Base-by-base conservation (phyloP, 2,797 vertebrate species). In the Hemitrygon akajei region DNA sequence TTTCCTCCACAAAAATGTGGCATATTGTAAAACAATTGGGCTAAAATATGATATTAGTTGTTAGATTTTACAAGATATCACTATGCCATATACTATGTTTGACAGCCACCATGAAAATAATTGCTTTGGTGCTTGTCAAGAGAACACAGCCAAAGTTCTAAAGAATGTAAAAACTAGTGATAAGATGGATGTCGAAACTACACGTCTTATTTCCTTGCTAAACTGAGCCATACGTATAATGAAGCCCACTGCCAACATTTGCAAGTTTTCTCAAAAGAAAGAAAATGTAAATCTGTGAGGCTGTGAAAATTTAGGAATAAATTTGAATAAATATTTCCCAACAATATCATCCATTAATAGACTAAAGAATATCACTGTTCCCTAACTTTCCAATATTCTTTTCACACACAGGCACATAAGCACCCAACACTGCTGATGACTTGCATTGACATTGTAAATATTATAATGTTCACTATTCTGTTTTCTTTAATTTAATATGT, bases 31-130 rank as follows among this genome's bases (percentile, higher is more conserved):
- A 1, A 93, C 71, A 75, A 93, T n/a, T 93, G 71, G 37, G 27
- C 12, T 18, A 75, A 93, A 76, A 75, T 93, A 76, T 76, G 22
- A 75, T 75, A 93, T 93, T 76, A 56, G 71, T 25, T 30, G 6
- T 75, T 93, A 56, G 11, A 93, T 93, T 93, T 56, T 93, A 56
- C 47, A 93, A 56, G 40, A 11, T 76, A 75, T 93, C 89, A 92
- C 27, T 69, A 16, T 56, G 71, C n/a, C 73, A 40, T 18, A 58
- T n/a, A 30, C 40, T 75, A 14, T 76, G 14, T 75, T 75, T 47
- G 91, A 93, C 69, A 93, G 71, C 66, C n/a, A 37, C 60, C 66
- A 66, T 69, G n/a, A 69, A 89, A 69, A 89, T 89, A 89, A 93
- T 75, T 93, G 40, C 69, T 76, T 92, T 75, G 47, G 37, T 75